Evolutionary conservation across 2,888 invertebrate genomes (phyloP).

Genomic region (Myopa testacea): DNA sequence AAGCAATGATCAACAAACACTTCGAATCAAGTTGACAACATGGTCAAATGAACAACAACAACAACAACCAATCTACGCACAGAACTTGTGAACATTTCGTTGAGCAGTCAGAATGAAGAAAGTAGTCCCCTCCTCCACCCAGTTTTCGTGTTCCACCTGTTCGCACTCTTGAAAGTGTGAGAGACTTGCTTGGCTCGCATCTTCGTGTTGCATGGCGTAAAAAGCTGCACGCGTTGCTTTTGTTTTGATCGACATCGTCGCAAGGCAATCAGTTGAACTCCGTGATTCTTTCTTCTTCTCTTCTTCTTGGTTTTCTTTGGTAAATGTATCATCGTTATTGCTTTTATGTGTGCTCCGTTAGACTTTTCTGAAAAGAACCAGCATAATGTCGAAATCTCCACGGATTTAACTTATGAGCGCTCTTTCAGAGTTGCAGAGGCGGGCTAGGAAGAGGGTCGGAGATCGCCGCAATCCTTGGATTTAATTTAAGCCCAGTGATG

Average conservation of each 20-base stretch:
- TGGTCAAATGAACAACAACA: no score
- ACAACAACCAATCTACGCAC: no score
- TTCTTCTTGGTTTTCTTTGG: constrained; percentile 6
- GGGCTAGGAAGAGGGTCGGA: neutral
- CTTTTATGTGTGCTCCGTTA: constrained; percentile 27
- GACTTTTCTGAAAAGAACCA: constrained; percentile 19
- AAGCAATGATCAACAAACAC: no score
- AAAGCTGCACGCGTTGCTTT: constrained; percentile 11
- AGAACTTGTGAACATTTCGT: no score
- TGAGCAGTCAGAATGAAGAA: no score
- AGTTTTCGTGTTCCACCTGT: neutral
- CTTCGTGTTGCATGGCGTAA: constrained; percentile 16
- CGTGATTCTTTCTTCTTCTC: neutral
- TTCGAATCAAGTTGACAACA: no score
- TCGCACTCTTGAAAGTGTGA: neutral
- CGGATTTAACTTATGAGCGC: neutral
- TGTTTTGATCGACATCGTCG: constrained; percentile 29
- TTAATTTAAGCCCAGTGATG: no score
- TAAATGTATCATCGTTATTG: neutral
- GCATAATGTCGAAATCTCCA: neutral
- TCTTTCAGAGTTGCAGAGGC: constrained; percentile 4
- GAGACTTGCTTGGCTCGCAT: no score
- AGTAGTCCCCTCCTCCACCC: no score
- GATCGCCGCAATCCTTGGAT: no score
- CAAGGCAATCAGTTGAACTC: neutral